Percentiles rank a stretch among this genome's conserved stretches.
These are phyloP conservation scores for Diplosoma virens DNA, from an alignment of 23 tunicate genomes.

Conservation along the genomic window DNA sequence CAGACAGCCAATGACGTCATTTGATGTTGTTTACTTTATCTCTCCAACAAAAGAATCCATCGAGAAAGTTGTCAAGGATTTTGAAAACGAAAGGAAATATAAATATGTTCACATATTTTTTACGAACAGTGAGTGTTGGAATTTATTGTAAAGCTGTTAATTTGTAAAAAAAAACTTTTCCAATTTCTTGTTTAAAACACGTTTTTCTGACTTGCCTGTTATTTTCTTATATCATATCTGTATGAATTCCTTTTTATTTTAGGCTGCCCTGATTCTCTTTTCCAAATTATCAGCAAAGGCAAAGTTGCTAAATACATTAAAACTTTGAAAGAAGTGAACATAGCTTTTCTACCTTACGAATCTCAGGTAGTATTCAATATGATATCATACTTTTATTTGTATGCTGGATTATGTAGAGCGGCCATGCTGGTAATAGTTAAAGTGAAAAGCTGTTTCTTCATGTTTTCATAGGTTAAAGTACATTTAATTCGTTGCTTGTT, in stretches of 20 bases:
- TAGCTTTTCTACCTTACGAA: slow-evolving; percentile 97
- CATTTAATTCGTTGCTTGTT: background rate
- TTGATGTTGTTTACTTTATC: slow-evolving; percentile 86
- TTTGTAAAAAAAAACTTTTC: no score
- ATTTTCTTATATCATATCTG: background rate
- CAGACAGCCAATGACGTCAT: slow-evolving; percentile 85
- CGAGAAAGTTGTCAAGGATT: slow-evolving; percentile 69
- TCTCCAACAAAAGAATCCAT: slow-evolving; percentile 84
- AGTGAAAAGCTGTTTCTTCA: no score
- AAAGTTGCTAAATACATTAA: slow-evolving; percentile 70
- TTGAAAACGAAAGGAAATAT: slow-evolving; percentile 66
- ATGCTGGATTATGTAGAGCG: no score
- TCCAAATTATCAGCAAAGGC: slow-evolving; percentile 58
- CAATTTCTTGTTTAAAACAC: no score
- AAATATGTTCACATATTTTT: slow-evolving; percentile 84
- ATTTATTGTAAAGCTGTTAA: no score
- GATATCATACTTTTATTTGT: no score
- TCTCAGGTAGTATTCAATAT: slow-evolving; percentile 69
- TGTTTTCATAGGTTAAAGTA: no score
- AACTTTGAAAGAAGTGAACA: slow-evolving; percentile 84
- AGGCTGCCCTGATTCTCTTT: slow-evolving; percentile 73
- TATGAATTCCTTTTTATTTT: background rate
- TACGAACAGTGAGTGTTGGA: slow-evolving; percentile 90
- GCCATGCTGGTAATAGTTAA: no score
- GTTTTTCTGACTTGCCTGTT: no score